These are phyloP conservation scores for Theocolax elegans DNA, from an alignment of 1,140 invertebrate species.

Conservation along the genomic window DNA sequence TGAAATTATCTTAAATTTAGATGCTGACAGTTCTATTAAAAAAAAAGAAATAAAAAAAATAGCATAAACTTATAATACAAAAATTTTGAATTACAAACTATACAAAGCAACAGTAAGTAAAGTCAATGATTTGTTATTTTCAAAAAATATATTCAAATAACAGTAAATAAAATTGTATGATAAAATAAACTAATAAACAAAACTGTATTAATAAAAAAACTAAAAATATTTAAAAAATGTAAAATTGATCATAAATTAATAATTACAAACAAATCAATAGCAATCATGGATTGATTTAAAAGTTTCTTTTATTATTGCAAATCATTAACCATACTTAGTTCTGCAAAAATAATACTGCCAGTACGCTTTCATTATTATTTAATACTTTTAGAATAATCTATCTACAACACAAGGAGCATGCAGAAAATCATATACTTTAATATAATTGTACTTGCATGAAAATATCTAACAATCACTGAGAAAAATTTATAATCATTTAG, in stretches of 20 bases:
- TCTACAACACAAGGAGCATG: conserved; percentile 43
- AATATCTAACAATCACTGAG: conserved; percentile 18
- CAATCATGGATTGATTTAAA: too few relatives aligned
- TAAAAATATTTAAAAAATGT: background rate
- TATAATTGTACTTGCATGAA: conserved; percentile 28
- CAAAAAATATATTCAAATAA: background rate
- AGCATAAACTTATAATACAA: too few relatives aligned
- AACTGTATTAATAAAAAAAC: background rate
- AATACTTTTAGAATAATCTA: conserved; percentile 41
- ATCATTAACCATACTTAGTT: conserved; percentile 37
- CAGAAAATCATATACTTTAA: conserved; percentile 35
- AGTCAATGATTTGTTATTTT: conserved; percentile 22
- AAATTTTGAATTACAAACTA: conserved; percentile 36
- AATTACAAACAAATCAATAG: too few relatives aligned
- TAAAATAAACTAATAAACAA: background rate
- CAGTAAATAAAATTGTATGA: background rate
- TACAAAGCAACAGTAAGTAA: conserved; percentile 32
- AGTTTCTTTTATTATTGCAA: background rate
- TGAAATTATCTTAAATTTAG: conserved; percentile 59
- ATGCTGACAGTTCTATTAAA: conserved; percentile 60
- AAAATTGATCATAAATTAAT: background rate
- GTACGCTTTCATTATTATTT: conserved; percentile 19
- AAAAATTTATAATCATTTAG: conserved; percentile 26
- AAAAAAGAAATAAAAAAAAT: conserved; percentile 38
- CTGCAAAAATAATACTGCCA: conserved; percentile 25